These are phyloP conservation scores for Dolichopus griseipennis DNA, from an alignment of 2,888 invertebrate genomes.

Conservation along the genomic window DNA sequence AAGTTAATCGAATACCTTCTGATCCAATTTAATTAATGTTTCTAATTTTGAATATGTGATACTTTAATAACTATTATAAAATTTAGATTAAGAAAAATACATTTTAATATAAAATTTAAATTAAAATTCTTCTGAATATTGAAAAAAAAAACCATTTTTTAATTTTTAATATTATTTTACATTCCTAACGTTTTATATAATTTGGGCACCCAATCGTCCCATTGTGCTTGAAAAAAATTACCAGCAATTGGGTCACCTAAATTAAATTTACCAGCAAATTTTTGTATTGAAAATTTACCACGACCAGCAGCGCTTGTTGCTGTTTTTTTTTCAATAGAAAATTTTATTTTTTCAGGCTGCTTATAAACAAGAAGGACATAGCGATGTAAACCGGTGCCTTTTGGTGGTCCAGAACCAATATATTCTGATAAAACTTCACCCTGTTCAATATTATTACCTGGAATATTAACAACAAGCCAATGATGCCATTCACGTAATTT, in stretches of 20 bases:
- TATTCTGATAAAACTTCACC: constrained; percentile 69
- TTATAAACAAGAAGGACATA: constrained; percentile 57
- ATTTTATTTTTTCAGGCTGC: constrained; percentile 47
- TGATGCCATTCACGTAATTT: constrained; percentile 77
- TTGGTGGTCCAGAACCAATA: constrained; percentile 71
- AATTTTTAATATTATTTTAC: too few species aligned
- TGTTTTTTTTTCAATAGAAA: constrained; percentile 40
- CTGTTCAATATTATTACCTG: constrained; percentile 54
- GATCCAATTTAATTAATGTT: too few species aligned
- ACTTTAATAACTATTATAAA: too few species aligned
- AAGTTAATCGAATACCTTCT: too few species aligned
- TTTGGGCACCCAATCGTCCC: constrained; percentile 73
- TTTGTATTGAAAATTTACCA: constrained; percentile 51
- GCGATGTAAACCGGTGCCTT: constrained; percentile 51
- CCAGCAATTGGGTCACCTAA: constrained; percentile 69
- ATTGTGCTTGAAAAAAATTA: constrained; percentile 74
- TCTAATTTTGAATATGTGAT: too few species aligned
- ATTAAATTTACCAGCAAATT: constrained; percentile 66
- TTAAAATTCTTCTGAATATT: too few species aligned
- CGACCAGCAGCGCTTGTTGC: constrained; percentile 44
- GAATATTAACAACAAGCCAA: constrained; percentile 77
- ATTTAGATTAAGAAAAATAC: too few species aligned
- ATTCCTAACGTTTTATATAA: constrained; percentile 66
- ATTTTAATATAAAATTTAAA: too few species aligned
- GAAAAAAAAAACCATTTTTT: too few species aligned